phyloP scores from a whole-genome alignment of 2,113 vertebrate species.

The Syrmaticus mikado region DNA sequence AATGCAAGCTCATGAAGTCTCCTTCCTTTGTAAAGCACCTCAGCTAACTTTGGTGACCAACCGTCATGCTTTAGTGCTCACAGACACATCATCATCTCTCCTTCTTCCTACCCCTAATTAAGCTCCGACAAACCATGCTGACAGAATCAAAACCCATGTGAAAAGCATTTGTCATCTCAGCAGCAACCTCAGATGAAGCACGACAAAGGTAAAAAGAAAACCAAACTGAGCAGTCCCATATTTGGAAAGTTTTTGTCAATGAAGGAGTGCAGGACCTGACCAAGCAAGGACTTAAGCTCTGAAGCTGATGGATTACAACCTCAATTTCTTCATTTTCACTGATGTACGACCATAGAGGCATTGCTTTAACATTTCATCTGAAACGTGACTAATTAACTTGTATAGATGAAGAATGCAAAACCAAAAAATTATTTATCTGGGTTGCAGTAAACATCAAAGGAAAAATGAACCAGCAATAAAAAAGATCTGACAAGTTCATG shows the following conservation, averaged over 20 bases:
- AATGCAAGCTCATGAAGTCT: accelerated
- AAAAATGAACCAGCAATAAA: neutral
- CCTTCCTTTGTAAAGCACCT: neutral
- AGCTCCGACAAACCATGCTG: neutral
- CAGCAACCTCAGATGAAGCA: neutral
- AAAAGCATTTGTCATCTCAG: neutral
- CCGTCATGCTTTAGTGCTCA: neutral
- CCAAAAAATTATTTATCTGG: slow-evolving; percentile 16
- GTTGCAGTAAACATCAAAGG: slow-evolving; percentile 61
- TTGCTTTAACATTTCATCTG: neutral
- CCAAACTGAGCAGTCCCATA: neutral
- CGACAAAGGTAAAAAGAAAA: accelerated
- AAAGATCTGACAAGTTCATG: slow-evolving; percentile 63
- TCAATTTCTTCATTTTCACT: neutral
- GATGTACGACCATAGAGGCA: neutral
- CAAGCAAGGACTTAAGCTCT: neutral
- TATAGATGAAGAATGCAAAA: neutral
- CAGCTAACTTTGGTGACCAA: neutral
- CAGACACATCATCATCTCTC: neutral
- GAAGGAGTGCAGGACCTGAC: neutral
- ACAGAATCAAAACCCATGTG: neutral
- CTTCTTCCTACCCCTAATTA: neutral
- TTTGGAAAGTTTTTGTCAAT: neutral
- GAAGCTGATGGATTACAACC: neutral
- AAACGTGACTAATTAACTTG: neutral